Base-by-base conservation (phyloP, 2,797 vertebrate genomes). In the Echeneis naucrates region DNA sequence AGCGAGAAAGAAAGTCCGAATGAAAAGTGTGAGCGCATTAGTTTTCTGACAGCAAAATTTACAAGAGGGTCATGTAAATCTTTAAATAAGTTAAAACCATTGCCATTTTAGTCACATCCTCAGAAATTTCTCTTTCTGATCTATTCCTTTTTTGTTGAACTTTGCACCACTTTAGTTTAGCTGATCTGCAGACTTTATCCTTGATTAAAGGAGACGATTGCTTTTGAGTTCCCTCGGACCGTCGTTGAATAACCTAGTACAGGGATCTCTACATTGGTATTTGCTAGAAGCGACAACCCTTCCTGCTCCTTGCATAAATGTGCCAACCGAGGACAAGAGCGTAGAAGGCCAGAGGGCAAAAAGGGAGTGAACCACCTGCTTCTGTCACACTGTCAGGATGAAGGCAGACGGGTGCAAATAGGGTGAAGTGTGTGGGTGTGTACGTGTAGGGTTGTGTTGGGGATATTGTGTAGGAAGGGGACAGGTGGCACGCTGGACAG, bases 301-400 rank as follows among this genome's bases (percentile, higher is more conserved):
- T 78, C 88, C 86, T 81, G 78, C 85, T 86, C 86, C 77, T 68
- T 77, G 85, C 87, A 87, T 89, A 89, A 92, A 90, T 87, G 88
- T 92, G 88, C 89, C 88, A 88, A 80, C 81, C 47, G 77, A 88
- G 86, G 89, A 88, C 81, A 60, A 83, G 91, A 85, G 88, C 89
- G 73, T 88, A 87, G 91, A 93, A 94, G 92, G 92, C 90, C 89
- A 94, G 88, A 92, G 91, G 91, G 91, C 90, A 89, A 85, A 88
- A 87, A 89, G 85, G 84, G 90, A 91, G 91, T 90, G 89, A 90
- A 90, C 82, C 93, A 95, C 93, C 93, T 94, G 94, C 90, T 94
- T 94, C 92, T 94, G 94, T 94, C 93, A 94, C 90, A 83, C 91
- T 93, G 90, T 93, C 92, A 93, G 89, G 84, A 89, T 88, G 82